These are phyloP conservation scores for Esox masquinongy DNA, from an alignment of 2,797 vertebrate genomes.

Conservation along the genomic window DNA sequence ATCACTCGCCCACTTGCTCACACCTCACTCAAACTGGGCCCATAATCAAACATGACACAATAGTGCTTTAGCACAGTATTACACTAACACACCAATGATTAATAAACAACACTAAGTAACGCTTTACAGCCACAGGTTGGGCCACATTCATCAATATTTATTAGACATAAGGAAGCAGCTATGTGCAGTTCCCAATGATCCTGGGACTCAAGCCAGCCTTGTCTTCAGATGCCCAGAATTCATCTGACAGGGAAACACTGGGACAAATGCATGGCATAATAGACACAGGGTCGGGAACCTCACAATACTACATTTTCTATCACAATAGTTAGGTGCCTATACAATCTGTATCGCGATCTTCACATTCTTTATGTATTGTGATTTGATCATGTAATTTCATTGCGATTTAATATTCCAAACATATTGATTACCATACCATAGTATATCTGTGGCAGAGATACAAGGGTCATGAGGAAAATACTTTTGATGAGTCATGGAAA, in stretches of 20 bases:
- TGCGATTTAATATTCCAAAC: too few species aligned
- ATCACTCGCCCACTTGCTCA: slow-evolving; percentile 7
- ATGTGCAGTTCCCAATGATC: slow-evolving; percentile 28
- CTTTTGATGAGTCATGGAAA: too few species aligned
- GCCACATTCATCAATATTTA: slow-evolving; percentile 49
- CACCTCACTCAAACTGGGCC: slow-evolving; percentile 15
- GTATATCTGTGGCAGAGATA: too few species aligned
- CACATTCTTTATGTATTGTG: too few species aligned
- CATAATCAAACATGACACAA: slow-evolving; percentile 9
- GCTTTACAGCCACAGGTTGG: slow-evolving; percentile 16
- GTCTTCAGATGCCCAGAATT: slow-evolving; percentile 32
- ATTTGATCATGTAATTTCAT: too few species aligned
- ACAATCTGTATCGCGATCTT: too few species aligned
- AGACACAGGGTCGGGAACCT: neutral
- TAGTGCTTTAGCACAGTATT: slow-evolving; percentile 15
- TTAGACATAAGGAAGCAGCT: slow-evolving; percentile 31
- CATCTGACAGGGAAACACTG: slow-evolving; percentile 36
- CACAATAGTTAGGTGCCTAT: too few species aligned
- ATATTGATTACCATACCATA: too few species aligned
- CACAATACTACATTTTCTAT: too few species aligned
- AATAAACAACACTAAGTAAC: slow-evolving; percentile 23
- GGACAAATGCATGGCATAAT: slow-evolving; percentile 30
- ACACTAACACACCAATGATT: slow-evolving; percentile 17
- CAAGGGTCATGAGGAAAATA: too few species aligned
- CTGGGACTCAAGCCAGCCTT: slow-evolving; percentile 30